Evolutionary conservation across 2,888 invertebrate genomes (phyloP).

Genomic region (Eubasilissa splendida): DNA sequence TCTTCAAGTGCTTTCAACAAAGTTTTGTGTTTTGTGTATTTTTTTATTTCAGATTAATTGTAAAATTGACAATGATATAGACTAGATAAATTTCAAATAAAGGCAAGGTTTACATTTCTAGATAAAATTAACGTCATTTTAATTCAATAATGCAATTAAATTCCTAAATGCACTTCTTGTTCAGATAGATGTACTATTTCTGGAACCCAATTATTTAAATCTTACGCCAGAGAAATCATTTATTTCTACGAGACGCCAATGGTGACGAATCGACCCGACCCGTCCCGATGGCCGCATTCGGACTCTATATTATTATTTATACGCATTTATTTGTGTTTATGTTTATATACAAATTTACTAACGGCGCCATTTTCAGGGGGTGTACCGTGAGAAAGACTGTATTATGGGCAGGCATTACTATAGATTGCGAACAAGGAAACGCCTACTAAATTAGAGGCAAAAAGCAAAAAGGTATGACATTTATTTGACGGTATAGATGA

Average conservation of each 20-base stretch:
- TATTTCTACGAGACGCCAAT: conserved; percentile 15
- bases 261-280: conserved; percentile 15
- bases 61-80: no score
- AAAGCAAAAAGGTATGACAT: not conserved
- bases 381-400: conserved; percentile 50
- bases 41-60: no score
- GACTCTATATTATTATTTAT: conserved; percentile 55
- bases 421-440: not conserved
- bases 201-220: no score
- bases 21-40: no score
- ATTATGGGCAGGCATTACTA: conserved; percentile 23
- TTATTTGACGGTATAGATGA: not conserved
- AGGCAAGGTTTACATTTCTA: no score
- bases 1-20: no score
- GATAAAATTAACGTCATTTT: no score
- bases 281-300: conserved; percentile 40
- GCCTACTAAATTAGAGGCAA: not conserved
- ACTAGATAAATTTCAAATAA: no score
- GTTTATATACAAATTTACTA: conserved; percentile 52
- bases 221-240: no score
- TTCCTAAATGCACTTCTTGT: no score
- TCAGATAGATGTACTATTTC: no score
- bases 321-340: conserved; percentile 56
- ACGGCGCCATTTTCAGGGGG: conserved; percentile 51
- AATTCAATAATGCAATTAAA: no score